Evolutionary conservation across 2,888 invertebrate genomes (phyloP), one percentile per base, ranked within the genome.

Genomic region (Platycheirus rosarum): DNA sequence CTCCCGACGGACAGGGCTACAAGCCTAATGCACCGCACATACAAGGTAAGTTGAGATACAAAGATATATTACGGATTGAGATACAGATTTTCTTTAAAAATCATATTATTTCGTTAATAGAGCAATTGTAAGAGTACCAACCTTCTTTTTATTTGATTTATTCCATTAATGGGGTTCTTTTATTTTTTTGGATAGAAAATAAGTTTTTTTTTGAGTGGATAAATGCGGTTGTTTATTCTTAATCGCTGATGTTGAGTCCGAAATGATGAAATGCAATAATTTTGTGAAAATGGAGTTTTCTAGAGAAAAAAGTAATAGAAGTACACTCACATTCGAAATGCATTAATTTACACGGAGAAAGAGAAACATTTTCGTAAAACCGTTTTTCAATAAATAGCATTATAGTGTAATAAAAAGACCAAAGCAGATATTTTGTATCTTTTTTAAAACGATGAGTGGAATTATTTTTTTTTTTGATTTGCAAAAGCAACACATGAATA

Each of bases 21-120:
- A 93, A 93, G 88, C 93, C 93, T 80, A 93, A 93, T 86, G 93
- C 93, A 85, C 88, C 91, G 84, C 91, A 91, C 85, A 88, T 91
- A 85, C 90, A 89, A 88, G 91, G 91, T 91, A 87, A 88, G 87
- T 23, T 7, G 1, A 0, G n/a, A n/a, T n/a, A n/a, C n/a, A n/a
- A n/a, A n/a, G n/a, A n/a, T n/a, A n/a, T n/a, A n/a, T n/a, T n/a
- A n/a, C 13, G 65, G 70, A 77, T 85, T 73, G 68, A 73, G 77
- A 82, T 70, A 53, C 35, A 51, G 44, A 32, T 29, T 26, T 60
- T 16, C 14, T 46, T 14, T 23, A 23, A 23, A n/a, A 53, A 65
- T 63, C 49, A 35, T 68, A 68, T 74, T 75, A 70, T 63, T 63
- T 55, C 2, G 82, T 77, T 82, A 82, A 82, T 82, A 62, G 71